Evolutionary conservation across 2,888 invertebrate species (phyloP).

Genomic region (Selenia dentaria): DNA sequence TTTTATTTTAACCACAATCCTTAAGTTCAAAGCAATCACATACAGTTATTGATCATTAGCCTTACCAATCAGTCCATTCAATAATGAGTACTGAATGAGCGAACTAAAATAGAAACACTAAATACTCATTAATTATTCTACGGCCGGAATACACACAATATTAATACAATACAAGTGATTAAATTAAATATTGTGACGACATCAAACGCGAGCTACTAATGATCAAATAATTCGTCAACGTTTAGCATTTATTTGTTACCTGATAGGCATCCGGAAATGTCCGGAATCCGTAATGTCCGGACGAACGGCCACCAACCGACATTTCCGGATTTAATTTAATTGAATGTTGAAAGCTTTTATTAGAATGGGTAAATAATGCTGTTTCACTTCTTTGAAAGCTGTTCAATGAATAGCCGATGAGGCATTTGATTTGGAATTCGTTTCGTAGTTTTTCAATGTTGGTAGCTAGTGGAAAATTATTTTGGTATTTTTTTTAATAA

Average conservation of each 20-base stretch:
- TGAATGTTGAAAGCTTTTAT: constrained; percentile 19
- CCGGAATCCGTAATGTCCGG: constrained; percentile 3
- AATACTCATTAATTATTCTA: not conserved
- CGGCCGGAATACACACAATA: not conserved
- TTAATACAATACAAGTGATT: too few relatives aligned
- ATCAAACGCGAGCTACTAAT: constrained; percentile 16
- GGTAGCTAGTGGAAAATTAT: too few relatives aligned
- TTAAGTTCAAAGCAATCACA: too few relatives aligned
- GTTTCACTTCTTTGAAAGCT: constrained; percentile 9
- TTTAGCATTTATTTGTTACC: constrained; percentile 13
- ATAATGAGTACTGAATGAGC: too few relatives aligned
- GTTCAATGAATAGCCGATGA: constrained; percentile 7
- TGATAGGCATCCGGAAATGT: constrained; percentile 14
- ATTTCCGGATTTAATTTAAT: constrained; percentile 18
- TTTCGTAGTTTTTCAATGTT: not conserved
- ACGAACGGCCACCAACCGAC: constrained; percentile 9
- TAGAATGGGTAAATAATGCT: constrained; percentile 11
- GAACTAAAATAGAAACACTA: not conserved
- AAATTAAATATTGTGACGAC: constrained; percentile 8
- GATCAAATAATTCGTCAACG: constrained; percentile 18
- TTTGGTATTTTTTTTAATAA: too few relatives aligned
- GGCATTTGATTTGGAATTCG: not conserved
- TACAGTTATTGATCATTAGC: too few relatives aligned
- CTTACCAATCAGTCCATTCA: too few relatives aligned
- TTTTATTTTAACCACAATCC: too few relatives aligned